These are phyloP conservation scores for Psittacara wagleri DNA, from an alignment of 2,113 vertebrate genomes.

Conservation along the genomic window DNA sequence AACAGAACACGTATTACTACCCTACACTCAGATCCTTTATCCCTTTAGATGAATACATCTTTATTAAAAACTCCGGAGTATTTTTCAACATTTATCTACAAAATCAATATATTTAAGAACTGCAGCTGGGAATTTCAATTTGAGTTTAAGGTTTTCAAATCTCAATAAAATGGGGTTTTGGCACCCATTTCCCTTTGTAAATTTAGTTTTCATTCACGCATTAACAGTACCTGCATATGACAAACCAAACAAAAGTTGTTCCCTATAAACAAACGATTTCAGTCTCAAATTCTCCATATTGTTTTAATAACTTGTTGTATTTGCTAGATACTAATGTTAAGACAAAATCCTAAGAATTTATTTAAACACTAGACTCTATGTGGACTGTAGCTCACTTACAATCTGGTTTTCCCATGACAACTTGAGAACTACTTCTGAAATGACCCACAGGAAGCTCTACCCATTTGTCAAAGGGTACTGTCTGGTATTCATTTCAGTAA, in stretches of 20 bases:
- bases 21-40: background rate
- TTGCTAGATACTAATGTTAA: background rate
- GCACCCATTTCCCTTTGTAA: background rate
- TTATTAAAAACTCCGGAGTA: background rate
- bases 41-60: background rate
- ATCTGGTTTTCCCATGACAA: constrained; percentile 8
- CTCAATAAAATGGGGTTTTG: background rate
- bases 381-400: background rate
- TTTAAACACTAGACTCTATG: background rate
- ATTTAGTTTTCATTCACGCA: background rate
- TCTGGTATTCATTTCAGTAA: background rate
- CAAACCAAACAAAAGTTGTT: background rate
- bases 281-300: background rate
- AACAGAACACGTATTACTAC: background rate
- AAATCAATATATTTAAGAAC: background rate
- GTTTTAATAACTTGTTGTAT: background rate
- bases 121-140: background rate
- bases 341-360: background rate
- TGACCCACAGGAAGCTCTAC: background rate
- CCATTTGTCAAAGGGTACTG: background rate
- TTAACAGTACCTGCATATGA: background rate
- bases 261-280: background rate
- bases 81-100: background rate
- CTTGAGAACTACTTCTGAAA: background rate
- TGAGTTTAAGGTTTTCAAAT: background rate